Evolutionary conservation across 2,113 vertebrate species (phyloP), one percentile per base, ranked within the genome.

Genomic region (Eira barbara): DNA sequence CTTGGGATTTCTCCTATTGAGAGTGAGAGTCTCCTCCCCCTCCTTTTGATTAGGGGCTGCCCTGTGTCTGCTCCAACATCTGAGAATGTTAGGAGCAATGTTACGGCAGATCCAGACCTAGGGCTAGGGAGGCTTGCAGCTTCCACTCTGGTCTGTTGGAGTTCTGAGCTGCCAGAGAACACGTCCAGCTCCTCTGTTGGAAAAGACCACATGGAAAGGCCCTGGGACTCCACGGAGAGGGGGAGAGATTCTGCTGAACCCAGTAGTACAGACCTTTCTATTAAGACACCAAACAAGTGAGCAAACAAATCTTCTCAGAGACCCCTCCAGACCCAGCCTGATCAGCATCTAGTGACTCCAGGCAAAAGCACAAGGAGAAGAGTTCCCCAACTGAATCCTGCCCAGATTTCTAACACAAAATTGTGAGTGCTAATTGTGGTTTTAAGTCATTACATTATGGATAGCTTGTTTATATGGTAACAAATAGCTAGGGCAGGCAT

Each of bases 51-150:
- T 42, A 47, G 88, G 63, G 47, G 39, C 31, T 80, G 69, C 31
- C 34, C 57, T 47, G 4, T 25, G 78, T 52, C 31, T 20, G 12
- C 49, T 67, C 45, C 12, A 47, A 36, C 2, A 36, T 18, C 59
- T 0, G 2, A 42, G 14, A 29, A 17, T 34, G 4, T 18, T 25
- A 39, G 76, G 59, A 67, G 4, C 7, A 1, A 49, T 27, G 2
- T 39, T 59, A 31, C 3, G 6, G 25, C 25, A 69, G 4, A 83
- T 74, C 34, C 67, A 71, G 42, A 34, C 18, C 4, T 34, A 69
- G 76, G 7, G 42, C 74, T 17, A 84, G 74, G 76, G 78, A 13
- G 2, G 14, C 34, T 6, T 23, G 9, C 29, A 52, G 67, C 25
- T 6, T 78, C 4, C 36, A 29, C 9, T 4, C 15, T 59, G 49